These are phyloP conservation scores for Drosophila funebris DNA, from an alignment of 1,140 invertebrate genomes.

Conservation along the genomic window DNA sequence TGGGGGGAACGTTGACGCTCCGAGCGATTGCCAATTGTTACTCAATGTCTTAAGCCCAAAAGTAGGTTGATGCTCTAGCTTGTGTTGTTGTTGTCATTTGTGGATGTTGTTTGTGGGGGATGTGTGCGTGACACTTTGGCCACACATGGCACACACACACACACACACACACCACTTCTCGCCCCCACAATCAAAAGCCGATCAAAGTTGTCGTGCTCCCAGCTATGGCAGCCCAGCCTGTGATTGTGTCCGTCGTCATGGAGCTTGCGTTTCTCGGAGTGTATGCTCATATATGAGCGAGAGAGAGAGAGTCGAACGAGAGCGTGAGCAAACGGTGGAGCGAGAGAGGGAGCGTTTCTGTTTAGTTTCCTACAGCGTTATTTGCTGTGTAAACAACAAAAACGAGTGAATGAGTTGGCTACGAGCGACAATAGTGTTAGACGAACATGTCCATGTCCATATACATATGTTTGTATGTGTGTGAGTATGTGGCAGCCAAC, in stretches of 20 bases:
- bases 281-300: slow-evolving; percentile 1
- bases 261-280: slow-evolving; percentile 7
- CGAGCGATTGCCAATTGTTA: slow-evolving; percentile 55
- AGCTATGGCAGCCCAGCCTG: slow-evolving; percentile 50
- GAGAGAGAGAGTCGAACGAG: slow-evolving; percentile 1
- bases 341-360: slow-evolving; percentile 32
- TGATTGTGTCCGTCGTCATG: slow-evolving; percentile 44
- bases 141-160: slow-evolving; percentile 70
- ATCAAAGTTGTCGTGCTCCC: slow-evolving; percentile 26
- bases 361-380: slow-evolving; percentile 61
- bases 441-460: slow-evolving; percentile 45
- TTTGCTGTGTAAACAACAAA: slow-evolving; percentile 57
- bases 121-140: slow-evolving; percentile 71
- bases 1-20: background rate
- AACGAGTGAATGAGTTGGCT: slow-evolving; percentile 45
- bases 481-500: slow-evolving; percentile 45
- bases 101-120: slow-evolving; percentile 40
- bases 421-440: slow-evolving; percentile 52
- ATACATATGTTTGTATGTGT: background rate
- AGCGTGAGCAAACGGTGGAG: slow-evolving; percentile 6
- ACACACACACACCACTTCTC: slow-evolving; percentile 14
- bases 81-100: slow-evolving; percentile 19
- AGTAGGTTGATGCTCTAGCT: slow-evolving; percentile 59
- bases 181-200: slow-evolving; percentile 70
- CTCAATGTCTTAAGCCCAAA: slow-evolving; percentile 64